These are phyloP conservation scores for Euglossa dilemma DNA, from an alignment of 1,140 invertebrate species.

Conservation along the genomic window DNA sequence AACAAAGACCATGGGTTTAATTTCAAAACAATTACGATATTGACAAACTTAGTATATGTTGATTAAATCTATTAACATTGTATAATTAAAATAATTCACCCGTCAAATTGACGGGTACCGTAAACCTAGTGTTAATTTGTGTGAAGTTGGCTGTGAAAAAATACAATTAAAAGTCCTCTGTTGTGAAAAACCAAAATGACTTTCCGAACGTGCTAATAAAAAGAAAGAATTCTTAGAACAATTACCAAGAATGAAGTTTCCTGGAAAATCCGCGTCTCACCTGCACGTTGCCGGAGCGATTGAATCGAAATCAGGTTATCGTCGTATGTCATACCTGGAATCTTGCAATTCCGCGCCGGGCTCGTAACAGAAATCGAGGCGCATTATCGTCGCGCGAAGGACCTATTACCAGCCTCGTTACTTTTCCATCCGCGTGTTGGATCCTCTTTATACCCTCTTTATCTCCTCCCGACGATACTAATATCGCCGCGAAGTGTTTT, in stretches of 20 bases:
- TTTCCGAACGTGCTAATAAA: too few species aligned
- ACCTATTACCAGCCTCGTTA: slow-evolving; percentile 11
- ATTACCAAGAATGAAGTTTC: background rate
- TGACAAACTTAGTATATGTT: too few species aligned
- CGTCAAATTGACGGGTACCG: too few species aligned
- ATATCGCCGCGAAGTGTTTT: slow-evolving; percentile 19
- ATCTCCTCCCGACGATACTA: slow-evolving; percentile 4
- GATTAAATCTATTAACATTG: too few species aligned
- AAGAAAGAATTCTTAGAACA: too few species aligned
- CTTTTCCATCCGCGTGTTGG: slow-evolving; percentile 3
- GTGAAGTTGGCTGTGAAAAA: too few species aligned
- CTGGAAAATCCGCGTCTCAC: background rate
- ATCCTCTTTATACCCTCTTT: background rate
- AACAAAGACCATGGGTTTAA: too few species aligned
- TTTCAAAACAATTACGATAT: too few species aligned
- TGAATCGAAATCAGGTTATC: background rate
- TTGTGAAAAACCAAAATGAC: too few species aligned
- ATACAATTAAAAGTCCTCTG: too few species aligned
- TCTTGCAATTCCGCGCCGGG: background rate
- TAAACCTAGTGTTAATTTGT: too few species aligned
- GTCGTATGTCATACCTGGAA: background rate
- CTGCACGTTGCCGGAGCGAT: background rate
- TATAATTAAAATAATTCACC: too few species aligned
- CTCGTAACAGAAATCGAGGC: slow-evolving; percentile 14
- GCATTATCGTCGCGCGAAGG: background rate